Evolutionary conservation across 2,797 vertebrate genomes (phyloP).

Genomic region (Scolopax bukidnonensis): DNA sequence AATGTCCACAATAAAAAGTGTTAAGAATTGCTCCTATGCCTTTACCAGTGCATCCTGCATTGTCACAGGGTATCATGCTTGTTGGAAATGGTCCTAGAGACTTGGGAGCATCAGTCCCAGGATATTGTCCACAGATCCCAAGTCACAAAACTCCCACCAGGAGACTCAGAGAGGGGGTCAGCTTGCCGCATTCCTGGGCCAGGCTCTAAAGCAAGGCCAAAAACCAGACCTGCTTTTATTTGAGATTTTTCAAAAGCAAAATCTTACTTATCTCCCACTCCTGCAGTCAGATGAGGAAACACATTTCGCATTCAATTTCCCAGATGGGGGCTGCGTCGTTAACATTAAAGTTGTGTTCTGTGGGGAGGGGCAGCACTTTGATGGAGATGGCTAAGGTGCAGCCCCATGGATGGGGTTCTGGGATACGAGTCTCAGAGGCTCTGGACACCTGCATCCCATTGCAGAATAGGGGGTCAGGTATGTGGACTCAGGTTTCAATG

Average conservation of each 20-base stretch:
- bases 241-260: background rate
- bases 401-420: background rate
- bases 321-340: background rate
- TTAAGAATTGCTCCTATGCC: background rate
- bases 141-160: background rate
- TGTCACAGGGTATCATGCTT: fast-evolving
- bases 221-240: background rate
- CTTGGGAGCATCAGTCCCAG: background rate
- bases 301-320: background rate
- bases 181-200: background rate
- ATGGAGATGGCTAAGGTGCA: fast-evolving
- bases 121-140: background rate
- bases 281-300: background rate
- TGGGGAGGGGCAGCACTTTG: background rate
- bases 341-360: background rate
- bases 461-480: background rate
- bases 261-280: background rate
- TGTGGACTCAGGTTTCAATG: background rate
- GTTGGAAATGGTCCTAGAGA: background rate
- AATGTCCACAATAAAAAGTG: background rate
- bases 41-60: fast-evolving
- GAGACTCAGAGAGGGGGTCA: background rate
- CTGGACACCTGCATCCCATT: background rate
- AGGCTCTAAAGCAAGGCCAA: background rate
- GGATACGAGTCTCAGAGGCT: background rate